Evolutionary conservation across 2,797 vertebrate species (phyloP).

Genomic region (Cynopterus sphinx): DNA sequence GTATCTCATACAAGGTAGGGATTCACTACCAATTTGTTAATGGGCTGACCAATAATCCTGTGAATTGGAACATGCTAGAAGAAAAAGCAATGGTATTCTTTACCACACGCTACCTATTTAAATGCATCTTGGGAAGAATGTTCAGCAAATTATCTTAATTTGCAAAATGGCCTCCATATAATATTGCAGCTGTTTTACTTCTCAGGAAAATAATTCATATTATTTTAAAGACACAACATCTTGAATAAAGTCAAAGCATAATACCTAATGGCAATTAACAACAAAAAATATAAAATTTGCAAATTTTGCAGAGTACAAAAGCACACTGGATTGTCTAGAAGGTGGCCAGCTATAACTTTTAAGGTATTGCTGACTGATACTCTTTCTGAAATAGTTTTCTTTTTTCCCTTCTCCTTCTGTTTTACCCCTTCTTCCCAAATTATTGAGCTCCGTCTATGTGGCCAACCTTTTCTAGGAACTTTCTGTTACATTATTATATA

Average conservation of each 20-base stretch:
- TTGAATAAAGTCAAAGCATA: conserved; percentile 69
- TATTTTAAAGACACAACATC: conserved; percentile 67
- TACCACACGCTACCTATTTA: conserved; percentile 49
- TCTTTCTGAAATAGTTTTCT: neutral
- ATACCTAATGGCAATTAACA: conserved; percentile 54
- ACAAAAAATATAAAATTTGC: conserved; percentile 55
- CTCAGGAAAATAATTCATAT: conserved; percentile 71
- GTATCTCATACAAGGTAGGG: neutral
- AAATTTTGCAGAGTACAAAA: conserved; percentile 44
- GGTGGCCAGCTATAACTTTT: conserved; percentile 3
- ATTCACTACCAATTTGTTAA: neutral
- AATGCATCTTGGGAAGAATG: conserved; percentile 63
- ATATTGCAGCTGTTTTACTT: conserved; percentile 65
- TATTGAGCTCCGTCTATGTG: neutral
- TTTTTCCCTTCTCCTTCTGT: neutral
- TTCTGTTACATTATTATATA: neutral
- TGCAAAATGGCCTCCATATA: conserved; percentile 66
- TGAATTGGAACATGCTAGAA: conserved; percentile 50
- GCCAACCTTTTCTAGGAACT: conserved; percentile 32
- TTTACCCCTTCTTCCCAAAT: conserved; percentile 31
- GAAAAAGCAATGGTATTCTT: conserved; percentile 35
- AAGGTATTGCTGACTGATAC: neutral
- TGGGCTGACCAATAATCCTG: conserved; percentile 12
- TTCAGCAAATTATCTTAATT: conserved; percentile 76
- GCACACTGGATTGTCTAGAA: conserved; percentile 30